Base-by-base conservation (phyloP, 2,888 invertebrate species). In the Volucella inflata region DNA sequence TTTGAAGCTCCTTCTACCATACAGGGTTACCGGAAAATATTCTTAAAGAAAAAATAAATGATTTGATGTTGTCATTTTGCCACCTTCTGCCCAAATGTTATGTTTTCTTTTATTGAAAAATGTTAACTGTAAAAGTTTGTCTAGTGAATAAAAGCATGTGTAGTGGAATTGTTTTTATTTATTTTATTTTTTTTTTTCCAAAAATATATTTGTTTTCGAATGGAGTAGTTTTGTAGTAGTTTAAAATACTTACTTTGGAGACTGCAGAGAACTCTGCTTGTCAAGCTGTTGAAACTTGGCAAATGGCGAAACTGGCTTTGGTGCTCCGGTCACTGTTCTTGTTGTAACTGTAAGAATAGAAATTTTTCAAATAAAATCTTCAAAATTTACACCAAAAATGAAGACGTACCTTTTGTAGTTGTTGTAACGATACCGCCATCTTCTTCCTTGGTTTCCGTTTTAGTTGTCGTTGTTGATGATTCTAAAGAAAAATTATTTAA, bases 241-340 rank as follows among this genome's bases (percentile, higher is more conserved):
- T 42, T 1, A 2, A 8, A 48, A 17, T 57, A 88, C 94, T 95
- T 94, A 97, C 97, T 96, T 96, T 92, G 96, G 96, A 89, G 93
- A 92, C 91, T 95, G 94, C 90, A 94, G 94, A 89, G 96, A 96
- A 92, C 95, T 96, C 93, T 97, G 96, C 91, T 96, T 96, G 93
- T 97, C 97, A 92, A 97, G 94, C 93, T 97, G 97, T 92, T 96
- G 96, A 94, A 97, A 97, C 94, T 97, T 97, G 91, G 97, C 96
- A 93, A 97, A 97, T 87, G 97, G 96, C 89, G 97, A 97, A 91
- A 96, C 94, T 88, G 96, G 95, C 95, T 96, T 91, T 92, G 93
- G 87, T 92, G 93, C 92, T 90, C 93, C 93, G 90, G 93, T 93
- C 91, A 95, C 94, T 94, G 93, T 90, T 81, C 90, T 90, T 87